Evolutionary conservation across 2,113 vertebrate species (phyloP).

Genomic region (Phaethornis superciliosus): DNA sequence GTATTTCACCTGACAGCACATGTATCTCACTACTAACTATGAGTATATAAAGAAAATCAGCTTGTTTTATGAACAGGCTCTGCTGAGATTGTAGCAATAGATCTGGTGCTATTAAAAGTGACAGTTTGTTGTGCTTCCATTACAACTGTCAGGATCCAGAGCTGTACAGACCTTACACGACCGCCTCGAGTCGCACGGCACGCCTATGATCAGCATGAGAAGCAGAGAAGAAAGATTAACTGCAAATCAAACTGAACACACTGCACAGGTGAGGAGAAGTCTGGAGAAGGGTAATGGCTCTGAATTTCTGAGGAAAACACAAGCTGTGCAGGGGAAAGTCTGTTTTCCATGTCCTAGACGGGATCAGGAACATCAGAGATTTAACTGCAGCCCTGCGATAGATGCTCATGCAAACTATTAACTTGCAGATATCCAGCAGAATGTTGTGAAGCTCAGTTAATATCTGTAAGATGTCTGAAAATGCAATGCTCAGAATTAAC

Average conservation of each 20-base stretch:
- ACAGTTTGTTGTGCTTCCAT: slow-evolving; percentile 44
- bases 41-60: slow-evolving; percentile 17
- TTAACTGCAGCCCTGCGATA: neutral
- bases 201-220: neutral
- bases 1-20: slow-evolving; percentile 16
- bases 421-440: neutral
- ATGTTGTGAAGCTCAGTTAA: neutral
- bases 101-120: slow-evolving; percentile 13
- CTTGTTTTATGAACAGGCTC: slow-evolving; percentile 4
- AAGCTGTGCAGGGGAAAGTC: neutral
- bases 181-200: neutral
- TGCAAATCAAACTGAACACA: neutral
- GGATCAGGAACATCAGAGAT: neutral
- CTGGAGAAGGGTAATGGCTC: slow-evolving; percentile 11
- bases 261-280: slow-evolving; percentile 30
- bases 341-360: neutral
- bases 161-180: neutral
- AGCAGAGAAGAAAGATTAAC: slow-evolving; percentile 37
- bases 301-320: neutral
- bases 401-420: neutral
- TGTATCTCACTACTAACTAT: neutral
- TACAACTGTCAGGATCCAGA: neutral
- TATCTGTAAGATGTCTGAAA: neutral
- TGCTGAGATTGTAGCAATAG: slow-evolving; percentile 11
- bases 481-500: neutral